Evolutionary conservation across 2,888 invertebrate genomes (phyloP).

Genomic region (Caenorhabditis auriculariae): DNA sequence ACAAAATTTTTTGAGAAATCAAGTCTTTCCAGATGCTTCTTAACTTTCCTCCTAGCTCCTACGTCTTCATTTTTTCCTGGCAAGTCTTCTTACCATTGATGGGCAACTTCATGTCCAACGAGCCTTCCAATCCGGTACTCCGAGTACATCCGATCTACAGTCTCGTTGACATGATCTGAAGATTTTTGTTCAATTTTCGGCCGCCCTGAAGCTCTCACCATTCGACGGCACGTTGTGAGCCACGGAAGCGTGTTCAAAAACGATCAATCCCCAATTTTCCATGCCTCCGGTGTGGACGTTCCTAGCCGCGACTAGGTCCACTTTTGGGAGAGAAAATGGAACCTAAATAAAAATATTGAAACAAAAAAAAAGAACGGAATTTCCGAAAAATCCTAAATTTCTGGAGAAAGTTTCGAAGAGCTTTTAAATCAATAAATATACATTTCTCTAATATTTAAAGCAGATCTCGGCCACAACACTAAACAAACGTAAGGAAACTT

Average conservation of each 20-base stretch:
- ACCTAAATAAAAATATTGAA: constrained; percentile 24
- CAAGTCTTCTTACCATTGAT: constrained; percentile 57
- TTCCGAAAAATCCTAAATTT: too few species aligned
- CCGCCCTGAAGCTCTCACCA: not conserved
- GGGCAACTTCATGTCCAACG: constrained; percentile 66
- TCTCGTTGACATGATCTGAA: constrained; percentile 46
- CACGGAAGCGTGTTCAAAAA: constrained; percentile 23
- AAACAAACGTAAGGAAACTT: too few species aligned
- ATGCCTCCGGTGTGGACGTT: constrained; percentile 66
- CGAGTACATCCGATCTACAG: constrained; percentile 56
- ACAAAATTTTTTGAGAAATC: not conserved
- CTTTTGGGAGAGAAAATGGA: constrained; percentile 58
- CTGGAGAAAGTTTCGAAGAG: too few species aligned
- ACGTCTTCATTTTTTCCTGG: not conserved
- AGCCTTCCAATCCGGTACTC: constrained; percentile 62
- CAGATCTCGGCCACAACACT: too few species aligned
- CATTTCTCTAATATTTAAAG: too few species aligned
- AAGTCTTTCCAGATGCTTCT: not conserved
- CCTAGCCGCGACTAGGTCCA: constrained; percentile 66
- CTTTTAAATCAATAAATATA: too few species aligned
- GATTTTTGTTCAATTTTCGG: constrained; percentile 5
- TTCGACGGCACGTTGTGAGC: constrained; percentile 13
- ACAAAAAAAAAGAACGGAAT: too few species aligned
- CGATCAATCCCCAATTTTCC: constrained; percentile 66
- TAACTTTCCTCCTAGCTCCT: too few species aligned